These are phyloP conservation scores for Argopecten irradians DNA, from an alignment of 1,140 invertebrate species.

Conservation along the genomic window DNA sequence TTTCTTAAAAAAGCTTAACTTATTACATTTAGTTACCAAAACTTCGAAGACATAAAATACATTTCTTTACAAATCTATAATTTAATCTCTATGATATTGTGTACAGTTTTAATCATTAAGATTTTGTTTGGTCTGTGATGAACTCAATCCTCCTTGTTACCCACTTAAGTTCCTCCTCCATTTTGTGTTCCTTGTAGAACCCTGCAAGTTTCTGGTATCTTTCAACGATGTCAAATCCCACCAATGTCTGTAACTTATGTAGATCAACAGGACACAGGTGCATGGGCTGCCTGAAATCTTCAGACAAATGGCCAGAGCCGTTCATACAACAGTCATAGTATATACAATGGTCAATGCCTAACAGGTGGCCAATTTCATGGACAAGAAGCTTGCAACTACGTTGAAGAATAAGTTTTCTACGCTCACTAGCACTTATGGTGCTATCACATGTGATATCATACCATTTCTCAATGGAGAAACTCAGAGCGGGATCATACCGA, in stretches of 20 bases:
- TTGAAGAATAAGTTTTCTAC: constrained; percentile 59
- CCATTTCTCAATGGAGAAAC: constrained; percentile 68
- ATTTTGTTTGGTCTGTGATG: constrained; percentile 39
- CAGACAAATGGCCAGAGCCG: constrained; percentile 70
- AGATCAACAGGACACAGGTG: constrained; percentile 74
- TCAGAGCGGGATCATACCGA: constrained; percentile 69
- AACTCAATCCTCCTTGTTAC: constrained; percentile 57
- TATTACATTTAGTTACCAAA: too few relatives aligned
- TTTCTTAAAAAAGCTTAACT: too few relatives aligned
- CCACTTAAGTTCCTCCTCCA: constrained; percentile 64
- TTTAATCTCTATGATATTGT: too few relatives aligned
- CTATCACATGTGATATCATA: constrained; percentile 54
- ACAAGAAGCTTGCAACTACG: constrained; percentile 70
- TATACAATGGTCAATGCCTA: constrained; percentile 72
- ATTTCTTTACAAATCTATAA: too few relatives aligned
- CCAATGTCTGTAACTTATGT: constrained; percentile 68
- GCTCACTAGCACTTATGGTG: constrained; percentile 45
- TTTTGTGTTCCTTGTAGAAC: constrained; percentile 65
- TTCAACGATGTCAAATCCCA: constrained; percentile 62
- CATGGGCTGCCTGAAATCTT: constrained; percentile 73
- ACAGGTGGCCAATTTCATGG: constrained; percentile 72
- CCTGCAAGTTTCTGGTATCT: constrained; percentile 62
- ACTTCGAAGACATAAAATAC: too few relatives aligned
- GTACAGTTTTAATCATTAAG: not conserved
- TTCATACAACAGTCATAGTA: constrained; percentile 74